Conservation (phyloP, 2,113 vertebrate genomes). For the Calyptomena viridis region DNA sequence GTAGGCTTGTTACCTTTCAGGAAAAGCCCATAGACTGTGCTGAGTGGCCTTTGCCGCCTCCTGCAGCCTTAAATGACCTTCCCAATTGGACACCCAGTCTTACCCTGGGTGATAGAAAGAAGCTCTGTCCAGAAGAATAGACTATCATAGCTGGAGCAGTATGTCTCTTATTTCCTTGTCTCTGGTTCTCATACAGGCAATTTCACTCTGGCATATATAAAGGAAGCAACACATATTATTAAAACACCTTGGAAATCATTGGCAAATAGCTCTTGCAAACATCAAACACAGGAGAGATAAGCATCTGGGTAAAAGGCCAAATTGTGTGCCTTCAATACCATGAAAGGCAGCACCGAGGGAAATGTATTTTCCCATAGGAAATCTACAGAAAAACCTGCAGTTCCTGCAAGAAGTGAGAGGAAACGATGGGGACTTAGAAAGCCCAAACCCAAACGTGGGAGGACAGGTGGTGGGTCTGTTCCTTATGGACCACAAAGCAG, state of each 20-base stretch:
- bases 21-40: not conserved
- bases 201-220: not conserved
- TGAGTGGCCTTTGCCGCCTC: not conserved
- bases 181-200: not conserved
- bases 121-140: not conserved
- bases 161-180: accelerated
- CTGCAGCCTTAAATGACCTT: not conserved
- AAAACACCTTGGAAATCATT: not conserved
- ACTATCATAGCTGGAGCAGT: not conserved
- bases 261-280: not conserved
- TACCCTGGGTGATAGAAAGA: not conserved
- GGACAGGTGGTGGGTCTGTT: not conserved
- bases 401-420: not conserved
- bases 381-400: not conserved
- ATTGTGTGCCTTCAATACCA: not conserved
- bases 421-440: not conserved
- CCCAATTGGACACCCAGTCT: not conserved
- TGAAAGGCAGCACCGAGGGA: not conserved
- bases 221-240: not conserved
- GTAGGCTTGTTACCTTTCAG: not conserved
- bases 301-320: not conserved
- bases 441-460: accelerated
- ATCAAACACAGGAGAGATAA: not conserved
- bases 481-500: not conserved
- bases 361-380: not conserved